Evolutionary conservation across 2,888 invertebrate species (phyloP).

Genomic region (Heliconius sara): DNA sequence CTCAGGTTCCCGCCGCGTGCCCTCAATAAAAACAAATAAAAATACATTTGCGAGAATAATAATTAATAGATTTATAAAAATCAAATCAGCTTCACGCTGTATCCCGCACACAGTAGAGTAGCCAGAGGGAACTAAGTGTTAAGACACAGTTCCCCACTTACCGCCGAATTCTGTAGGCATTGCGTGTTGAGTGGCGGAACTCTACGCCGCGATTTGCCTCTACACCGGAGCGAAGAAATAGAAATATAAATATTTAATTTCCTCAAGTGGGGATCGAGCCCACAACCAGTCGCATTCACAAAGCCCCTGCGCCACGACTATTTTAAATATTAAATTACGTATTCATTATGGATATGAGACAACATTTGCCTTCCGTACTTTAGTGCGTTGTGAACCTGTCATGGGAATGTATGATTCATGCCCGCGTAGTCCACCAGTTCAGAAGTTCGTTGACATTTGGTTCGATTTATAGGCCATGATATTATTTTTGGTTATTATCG

Average conservation of each 20-base stretch:
- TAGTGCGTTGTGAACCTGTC: background rate
- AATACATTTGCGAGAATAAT: background rate
- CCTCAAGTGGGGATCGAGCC: too few species aligned
- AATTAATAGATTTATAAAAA: background rate
- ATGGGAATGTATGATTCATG: slow-evolving; percentile 24
- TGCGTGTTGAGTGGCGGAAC: too few species aligned
- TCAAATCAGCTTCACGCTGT: too few species aligned
- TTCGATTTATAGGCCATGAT: slow-evolving; percentile 15
- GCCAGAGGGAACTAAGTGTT: too few species aligned
- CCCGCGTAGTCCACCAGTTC: background rate
- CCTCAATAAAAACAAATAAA: background rate
- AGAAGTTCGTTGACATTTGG: slow-evolving; percentile 26
- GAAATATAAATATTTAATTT: too few species aligned
- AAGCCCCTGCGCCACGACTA: too few species aligned
- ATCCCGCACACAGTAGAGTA: too few species aligned
- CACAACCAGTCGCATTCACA: too few species aligned
- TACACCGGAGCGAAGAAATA: too few species aligned
- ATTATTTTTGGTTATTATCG: slow-evolving; percentile 2
- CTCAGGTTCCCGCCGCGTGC: background rate
- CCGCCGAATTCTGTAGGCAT: too few species aligned
- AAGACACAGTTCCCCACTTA: too few species aligned
- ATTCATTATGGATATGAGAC: background rate
- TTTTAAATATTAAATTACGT: background rate
- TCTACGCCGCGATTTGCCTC: too few species aligned
- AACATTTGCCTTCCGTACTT: background rate